phyloP scores from a whole-genome alignment of 2,888 invertebrate genomes.

The Zelleria hepariella region DNA sequence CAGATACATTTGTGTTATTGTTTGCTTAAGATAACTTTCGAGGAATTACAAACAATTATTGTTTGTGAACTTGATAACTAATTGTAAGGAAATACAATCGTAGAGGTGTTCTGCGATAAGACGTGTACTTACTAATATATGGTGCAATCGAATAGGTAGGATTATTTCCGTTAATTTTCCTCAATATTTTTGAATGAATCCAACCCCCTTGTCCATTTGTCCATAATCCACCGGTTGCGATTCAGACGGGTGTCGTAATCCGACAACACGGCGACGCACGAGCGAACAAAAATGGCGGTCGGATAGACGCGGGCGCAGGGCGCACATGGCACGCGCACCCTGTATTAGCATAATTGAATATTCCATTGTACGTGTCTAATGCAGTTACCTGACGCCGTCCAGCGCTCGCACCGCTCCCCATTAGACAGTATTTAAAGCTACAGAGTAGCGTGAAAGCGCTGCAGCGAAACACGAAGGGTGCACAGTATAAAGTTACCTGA shows the following conservation, averaged over 20 bases:
- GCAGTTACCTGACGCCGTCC: slow-evolving; percentile 36
- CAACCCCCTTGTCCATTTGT: slow-evolving; percentile 11
- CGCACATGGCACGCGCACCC: slow-evolving; percentile 37
- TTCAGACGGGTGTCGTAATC: slow-evolving; percentile 41
- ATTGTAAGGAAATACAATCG: neutral
- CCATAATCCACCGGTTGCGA: slow-evolving; percentile 11
- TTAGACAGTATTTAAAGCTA: neutral
- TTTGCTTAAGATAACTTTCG: neutral
- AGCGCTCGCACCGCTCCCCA: slow-evolving; percentile 6
- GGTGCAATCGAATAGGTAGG: no score
- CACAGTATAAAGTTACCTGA: slow-evolving; percentile 55
- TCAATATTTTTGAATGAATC: no score
- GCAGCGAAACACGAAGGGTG: slow-evolving; percentile 18
- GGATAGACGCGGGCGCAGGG: slow-evolving; percentile 42
- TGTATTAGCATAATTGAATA: slow-evolving; percentile 57
- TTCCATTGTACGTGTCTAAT: slow-evolving; percentile 60
- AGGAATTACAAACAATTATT: no score
- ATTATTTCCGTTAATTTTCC: no score
- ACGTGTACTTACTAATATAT: no score
- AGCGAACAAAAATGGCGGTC: slow-evolving; percentile 30
- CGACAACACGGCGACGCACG: slow-evolving; percentile 21
- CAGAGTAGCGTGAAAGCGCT: slow-evolving; percentile 18
- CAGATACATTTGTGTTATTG: neutral
- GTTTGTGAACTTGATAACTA: neutral
- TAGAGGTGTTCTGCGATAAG: neutral